Percentiles rank a stretch among this genome's conserved stretches.
phyloP scores from a whole-genome alignment of 1,140 invertebrate genomes.

The Drosophila navojoa region DNA sequence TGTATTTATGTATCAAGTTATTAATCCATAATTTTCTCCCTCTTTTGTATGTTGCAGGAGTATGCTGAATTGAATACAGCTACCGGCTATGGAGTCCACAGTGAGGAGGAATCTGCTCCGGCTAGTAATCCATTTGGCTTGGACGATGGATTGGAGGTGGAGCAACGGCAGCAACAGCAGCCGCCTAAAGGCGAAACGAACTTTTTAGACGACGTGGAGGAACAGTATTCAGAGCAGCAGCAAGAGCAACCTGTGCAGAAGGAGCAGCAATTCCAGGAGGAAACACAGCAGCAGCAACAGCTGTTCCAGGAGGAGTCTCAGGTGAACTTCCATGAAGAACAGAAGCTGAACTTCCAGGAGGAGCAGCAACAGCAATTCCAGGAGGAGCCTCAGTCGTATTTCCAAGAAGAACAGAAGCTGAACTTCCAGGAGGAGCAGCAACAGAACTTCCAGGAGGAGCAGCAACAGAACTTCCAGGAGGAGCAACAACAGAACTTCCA shows the following conservation, averaged over 20 bases:
- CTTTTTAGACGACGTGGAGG: constrained; percentile 10
- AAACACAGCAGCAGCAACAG: background rate
- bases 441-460: background rate
- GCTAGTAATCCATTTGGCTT: constrained; percentile 62
- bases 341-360: constrained; percentile 17
- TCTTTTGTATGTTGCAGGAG: constrained; percentile 46
- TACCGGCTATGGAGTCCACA: constrained; percentile 42
- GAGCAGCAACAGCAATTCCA: constrained; percentile 22
- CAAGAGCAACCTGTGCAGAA: constrained; percentile 12
- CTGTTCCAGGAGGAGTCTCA: background rate
- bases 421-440: background rate
- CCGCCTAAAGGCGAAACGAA: background rate
- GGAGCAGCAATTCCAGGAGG: constrained; percentile 12
- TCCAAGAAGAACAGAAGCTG: background rate
- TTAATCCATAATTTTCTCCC: constrained; percentile 11
- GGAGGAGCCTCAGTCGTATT: background rate
- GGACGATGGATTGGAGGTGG: background rate
- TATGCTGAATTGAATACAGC: constrained; percentile 63
- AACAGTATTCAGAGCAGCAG: constrained; percentile 17
- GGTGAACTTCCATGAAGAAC: constrained; percentile 4
- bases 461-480: background rate
- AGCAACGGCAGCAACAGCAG: background rate
- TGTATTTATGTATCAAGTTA: constrained; percentile 2
- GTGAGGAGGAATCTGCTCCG: constrained; percentile 2
- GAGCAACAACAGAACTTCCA: constrained; percentile 15